A percentile compares a stretch with the other conserved stretches of the same genome.
Conservation (phyloP, 1,140 invertebrate genomes). For the Maconellicoccus hirsutus region DNA sequence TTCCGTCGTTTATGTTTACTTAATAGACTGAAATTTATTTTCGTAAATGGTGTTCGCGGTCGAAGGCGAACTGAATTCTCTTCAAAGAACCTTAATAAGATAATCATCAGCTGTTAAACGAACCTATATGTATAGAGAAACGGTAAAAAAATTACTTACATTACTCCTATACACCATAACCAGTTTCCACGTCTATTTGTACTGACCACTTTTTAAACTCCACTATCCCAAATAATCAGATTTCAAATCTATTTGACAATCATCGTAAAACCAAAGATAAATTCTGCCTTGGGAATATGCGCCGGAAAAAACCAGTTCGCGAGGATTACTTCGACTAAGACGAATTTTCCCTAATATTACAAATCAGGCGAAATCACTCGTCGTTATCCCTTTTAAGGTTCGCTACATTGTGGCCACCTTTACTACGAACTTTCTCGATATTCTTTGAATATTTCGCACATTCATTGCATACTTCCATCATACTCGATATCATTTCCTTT, state of each 20-base stretch:
- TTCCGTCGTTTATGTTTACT: neutral
- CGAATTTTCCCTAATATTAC: no score
- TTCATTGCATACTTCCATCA: no score
- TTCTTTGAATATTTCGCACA: no score
- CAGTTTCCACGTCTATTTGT: constrained; percentile 7
- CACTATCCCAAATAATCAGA: neutral
- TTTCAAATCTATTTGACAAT: constrained; percentile 10
- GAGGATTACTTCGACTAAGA: no score
- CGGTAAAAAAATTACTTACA: neutral
- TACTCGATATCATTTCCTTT: no score
- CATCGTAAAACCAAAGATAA: neutral
- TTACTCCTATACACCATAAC: neutral
- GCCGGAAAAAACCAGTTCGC: neutral
- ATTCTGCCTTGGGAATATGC: neutral
- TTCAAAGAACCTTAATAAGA: neutral
- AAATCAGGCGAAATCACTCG: no score
- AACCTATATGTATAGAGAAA: neutral
- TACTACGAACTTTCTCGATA: no score
- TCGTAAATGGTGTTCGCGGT: constrained; percentile 1
- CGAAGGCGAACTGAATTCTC: neutral
- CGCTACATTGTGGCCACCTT: no score
- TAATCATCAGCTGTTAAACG: constrained; percentile 3
- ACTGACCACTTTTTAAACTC: neutral
- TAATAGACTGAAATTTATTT: constrained; percentile 6
- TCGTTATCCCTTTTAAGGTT: no score